A percentile compares a stretch with the other conserved stretches of the same genome.
These are phyloP conservation scores for Oryzias curvinotus DNA, from an alignment of 2,113 vertebrate genomes.

Conservation along the genomic window DNA sequence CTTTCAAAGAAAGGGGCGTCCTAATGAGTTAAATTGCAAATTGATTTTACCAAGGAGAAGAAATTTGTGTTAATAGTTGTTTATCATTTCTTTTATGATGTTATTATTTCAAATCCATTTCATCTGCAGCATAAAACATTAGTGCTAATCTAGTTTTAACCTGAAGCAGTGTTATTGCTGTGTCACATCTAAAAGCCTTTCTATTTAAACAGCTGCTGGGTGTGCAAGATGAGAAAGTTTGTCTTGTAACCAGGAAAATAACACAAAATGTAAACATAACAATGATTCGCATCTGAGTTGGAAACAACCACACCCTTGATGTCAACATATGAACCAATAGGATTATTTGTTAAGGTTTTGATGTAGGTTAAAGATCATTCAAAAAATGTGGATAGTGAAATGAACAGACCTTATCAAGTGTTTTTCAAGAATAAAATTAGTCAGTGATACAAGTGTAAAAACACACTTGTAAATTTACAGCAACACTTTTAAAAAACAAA, in stretches of 20 bases:
- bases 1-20: too few species aligned
- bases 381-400: too few species aligned
- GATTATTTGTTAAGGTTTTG: too few species aligned
- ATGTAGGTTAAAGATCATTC: too few species aligned
- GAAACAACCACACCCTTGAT: not conserved
- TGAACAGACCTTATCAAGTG: too few species aligned
- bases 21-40: not conserved
- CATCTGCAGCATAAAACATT: not conserved
- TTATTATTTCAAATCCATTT: conserved; percentile 1
- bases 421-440: too few species aligned
- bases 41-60: too few species aligned
- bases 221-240: not conserved
- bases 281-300: not conserved
- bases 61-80: not conserved
- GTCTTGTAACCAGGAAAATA: not conserved
- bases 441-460: too few species aligned
- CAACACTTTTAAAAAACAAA: too few species aligned
- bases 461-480: too few species aligned
- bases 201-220: not conserved
- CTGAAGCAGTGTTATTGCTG: conserved; percentile 1
- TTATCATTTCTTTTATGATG: conserved; percentile 1
- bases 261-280: not conserved
- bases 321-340: too few species aligned
- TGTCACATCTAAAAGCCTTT: conserved; percentile 14
- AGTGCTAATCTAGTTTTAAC: conserved; percentile 1